phyloP scores from a whole-genome alignment of 2,888 invertebrate species.

The Criorhina ranunculi region DNA sequence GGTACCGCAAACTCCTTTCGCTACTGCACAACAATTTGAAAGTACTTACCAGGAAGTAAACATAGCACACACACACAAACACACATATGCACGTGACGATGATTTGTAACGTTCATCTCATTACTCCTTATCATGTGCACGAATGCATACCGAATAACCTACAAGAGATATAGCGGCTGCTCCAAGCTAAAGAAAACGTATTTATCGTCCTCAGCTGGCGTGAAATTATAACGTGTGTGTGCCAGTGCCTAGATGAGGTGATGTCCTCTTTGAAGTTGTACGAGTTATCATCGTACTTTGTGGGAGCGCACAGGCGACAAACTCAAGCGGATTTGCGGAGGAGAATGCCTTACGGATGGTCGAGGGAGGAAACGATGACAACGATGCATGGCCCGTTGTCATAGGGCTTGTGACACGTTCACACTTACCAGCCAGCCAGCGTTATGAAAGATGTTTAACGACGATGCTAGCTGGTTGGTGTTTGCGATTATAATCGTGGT shows the following conservation, averaged over 20 bases:
- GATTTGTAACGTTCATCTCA: conserved; percentile 39
- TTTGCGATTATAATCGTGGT: conserved; percentile 62
- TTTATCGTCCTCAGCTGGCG: conserved; percentile 53
- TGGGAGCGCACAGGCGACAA: conserved; percentile 9
- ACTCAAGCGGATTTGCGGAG: conserved; percentile 7
- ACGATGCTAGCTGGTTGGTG: conserved; percentile 9
- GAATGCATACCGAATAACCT: conserved; percentile 36
- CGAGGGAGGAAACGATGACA: conserved; percentile 30
- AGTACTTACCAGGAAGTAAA: conserved; percentile 40
- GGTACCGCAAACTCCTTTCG: conserved; percentile 8
- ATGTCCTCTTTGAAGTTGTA: conserved; percentile 62
- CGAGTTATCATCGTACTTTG: conserved; percentile 31
- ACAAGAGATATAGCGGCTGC: neutral
- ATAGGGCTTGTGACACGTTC: conserved; percentile 56
- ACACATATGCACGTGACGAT: neutral
- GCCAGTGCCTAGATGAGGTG: conserved; percentile 23
- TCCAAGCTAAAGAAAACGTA: conserved; percentile 21
- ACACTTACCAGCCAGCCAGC: conserved; percentile 41
- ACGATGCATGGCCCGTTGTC: conserved; percentile 37
- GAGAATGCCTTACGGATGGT: conserved; percentile 23
- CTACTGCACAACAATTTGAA: conserved; percentile 18
- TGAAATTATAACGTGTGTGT: conserved; percentile 70
- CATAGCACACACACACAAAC: neutral
- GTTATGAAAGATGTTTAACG: conserved; percentile 35
- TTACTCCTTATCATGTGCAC: conserved; percentile 56